Conservation (phyloP, 2,888 invertebrate genomes). For the Limulus polyphemus region DNA sequence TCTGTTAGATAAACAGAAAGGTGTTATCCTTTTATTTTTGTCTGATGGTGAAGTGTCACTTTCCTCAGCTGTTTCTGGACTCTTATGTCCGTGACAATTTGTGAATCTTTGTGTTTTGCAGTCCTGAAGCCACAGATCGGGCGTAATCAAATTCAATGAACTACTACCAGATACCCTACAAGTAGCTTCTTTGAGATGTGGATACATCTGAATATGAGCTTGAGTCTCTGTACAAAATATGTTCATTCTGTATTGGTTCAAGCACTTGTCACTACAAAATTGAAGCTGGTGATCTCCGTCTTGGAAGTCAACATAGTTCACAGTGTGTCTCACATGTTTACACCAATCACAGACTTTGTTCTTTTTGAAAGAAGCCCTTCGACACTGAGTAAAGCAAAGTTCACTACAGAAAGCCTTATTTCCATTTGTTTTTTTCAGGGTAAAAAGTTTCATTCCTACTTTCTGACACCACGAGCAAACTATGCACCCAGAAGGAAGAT, state of each 20-base stretch:
- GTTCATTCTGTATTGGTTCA: constrained; percentile 94
- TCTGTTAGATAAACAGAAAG: not conserved
- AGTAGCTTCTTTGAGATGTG: constrained; percentile 41
- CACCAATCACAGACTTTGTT: constrained; percentile 73
- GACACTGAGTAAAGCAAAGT: constrained; percentile 76
- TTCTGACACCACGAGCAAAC: constrained; percentile 39
- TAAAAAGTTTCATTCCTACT: constrained; percentile 34
- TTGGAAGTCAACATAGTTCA: constrained; percentile 76
- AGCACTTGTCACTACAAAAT: constrained; percentile 78
- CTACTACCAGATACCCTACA: constrained; percentile 6
- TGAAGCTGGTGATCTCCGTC: constrained; percentile 82
- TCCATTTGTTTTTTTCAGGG: constrained; percentile 33
- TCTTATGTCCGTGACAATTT: constrained; percentile 6
- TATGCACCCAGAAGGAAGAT: constrained; percentile 25
- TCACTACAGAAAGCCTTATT: constrained; percentile 61
- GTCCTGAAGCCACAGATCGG: constrained; percentile 77
- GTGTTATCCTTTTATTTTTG: not conserved
- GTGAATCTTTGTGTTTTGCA: constrained; percentile 38
- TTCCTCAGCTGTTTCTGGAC: not conserved
- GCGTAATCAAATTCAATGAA: constrained; percentile 56
- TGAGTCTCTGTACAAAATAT: constrained; percentile 88
- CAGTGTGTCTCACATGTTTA: constrained; percentile 73
- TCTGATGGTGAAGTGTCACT: not conserved
- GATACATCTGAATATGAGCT: constrained; percentile 70
- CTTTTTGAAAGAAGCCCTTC: constrained; percentile 70